These are phyloP conservation scores for Drosophila tanythrix DNA, from an alignment of 2,888 invertebrate genomes.

Conservation along the genomic window DNA sequence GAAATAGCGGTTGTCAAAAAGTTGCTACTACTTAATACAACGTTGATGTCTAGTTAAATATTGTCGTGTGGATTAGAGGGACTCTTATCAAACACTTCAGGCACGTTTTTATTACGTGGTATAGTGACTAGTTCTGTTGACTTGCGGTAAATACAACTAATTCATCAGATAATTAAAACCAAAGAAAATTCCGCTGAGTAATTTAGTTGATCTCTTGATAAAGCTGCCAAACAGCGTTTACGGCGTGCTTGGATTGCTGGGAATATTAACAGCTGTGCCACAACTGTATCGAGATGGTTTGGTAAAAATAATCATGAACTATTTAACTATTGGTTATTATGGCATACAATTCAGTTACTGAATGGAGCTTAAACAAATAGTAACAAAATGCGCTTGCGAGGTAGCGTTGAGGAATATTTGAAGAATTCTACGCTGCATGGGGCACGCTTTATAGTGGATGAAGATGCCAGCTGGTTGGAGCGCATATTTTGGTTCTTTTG, in stretches of 20 bases:
- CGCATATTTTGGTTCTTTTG: conserved; percentile 89
- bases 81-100: not conserved
- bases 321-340: conserved; percentile 8
- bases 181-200: conserved; percentile 8
- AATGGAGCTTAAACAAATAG: conserved; percentile 1
- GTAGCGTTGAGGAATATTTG: conserved; percentile 87
- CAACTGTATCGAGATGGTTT: conserved; percentile 27
- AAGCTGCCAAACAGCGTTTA: conserved; percentile 24
- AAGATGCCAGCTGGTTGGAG: conserved; percentile 86
- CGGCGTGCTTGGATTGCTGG: conserved; percentile 51
- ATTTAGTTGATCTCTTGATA: conserved; percentile 35
- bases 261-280: conserved; percentile 50
- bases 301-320: not conserved
- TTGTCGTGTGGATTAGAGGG: conserved; percentile 5
- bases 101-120: conserved; percentile 7
- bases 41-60: conserved; percentile 7
- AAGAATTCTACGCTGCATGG: conserved; percentile 90
- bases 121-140: not conserved
- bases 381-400: conserved; percentile 64
- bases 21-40: not conserved
- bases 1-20: conserved; percentile 2
- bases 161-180: conserved; percentile 15
- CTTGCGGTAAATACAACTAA: conserved; percentile 25
- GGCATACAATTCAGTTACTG: conserved; percentile 22
- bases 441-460: conserved; percentile 89